Base-by-base conservation (phyloP, 35 echinoderm and acorn worm species). In the Strongylocentrotus purpuratus region DNA sequence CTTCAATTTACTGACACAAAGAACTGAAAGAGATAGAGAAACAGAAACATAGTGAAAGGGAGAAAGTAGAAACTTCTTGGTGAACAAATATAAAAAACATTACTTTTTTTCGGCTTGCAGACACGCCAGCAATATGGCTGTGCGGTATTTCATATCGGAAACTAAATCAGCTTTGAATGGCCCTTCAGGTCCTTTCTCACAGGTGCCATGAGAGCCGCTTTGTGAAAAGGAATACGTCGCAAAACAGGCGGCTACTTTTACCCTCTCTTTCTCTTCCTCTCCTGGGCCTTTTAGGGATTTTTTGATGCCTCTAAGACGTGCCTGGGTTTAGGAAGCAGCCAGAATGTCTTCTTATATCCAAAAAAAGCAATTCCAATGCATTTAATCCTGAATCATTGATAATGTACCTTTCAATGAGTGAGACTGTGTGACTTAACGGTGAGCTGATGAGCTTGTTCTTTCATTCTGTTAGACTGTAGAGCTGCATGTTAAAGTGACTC, bases 61-160 rank as follows among this genome's bases (percentile, higher is more conserved):
- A 70, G 61, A 70, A 70, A 70, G 61, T 70, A 5, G 61, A 70
- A 70, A 70, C 61, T 70, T 70, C 4, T 4, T n/a, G n/a, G 22
- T 10, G 50, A 55, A 55, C 8, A 55, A 55, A 55, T 55, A 55
- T 55, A 70, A 70, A 50, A 70, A 25, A 70, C 61, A 70, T 22
- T 13, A 70, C 61, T 70, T 70, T 70, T 70, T n/a, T n/a, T 55
- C 15, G 5, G 15, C 25, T 25, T 70, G 17, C 61, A 70, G 61
- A 18, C 25, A 70, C 15, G 22, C 15, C 18, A 28, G 10, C 87
- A 33, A 35, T 33, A 88, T 88, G 32, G 87, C 45, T 33, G 87
- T 46, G 32, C 87, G 31, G 87, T 88, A 11, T 88, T 46, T 88
- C 32, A 88, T 88, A 46, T 33, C 87, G 31, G 87, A 88, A 88